phyloP scores from a whole-genome alignment of 2,888 invertebrate genomes.

The Lysandra coridon region DNA sequence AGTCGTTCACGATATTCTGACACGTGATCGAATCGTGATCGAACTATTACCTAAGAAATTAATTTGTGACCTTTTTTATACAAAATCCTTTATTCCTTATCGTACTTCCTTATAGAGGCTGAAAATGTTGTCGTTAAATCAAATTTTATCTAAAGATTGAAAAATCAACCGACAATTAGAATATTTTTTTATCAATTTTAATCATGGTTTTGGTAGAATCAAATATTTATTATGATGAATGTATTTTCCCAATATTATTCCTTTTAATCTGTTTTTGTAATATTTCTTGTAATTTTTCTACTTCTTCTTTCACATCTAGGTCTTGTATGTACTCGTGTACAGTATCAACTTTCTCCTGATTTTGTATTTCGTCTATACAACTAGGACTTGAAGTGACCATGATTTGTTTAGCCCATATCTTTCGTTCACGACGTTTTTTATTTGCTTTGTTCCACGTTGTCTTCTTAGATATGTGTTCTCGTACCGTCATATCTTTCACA shows the following conservation, averaged over 20 bases:
- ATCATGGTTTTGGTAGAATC: neutral
- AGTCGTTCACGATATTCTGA: too few relatives aligned
- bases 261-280: neutral
- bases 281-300: neutral
- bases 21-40: too few relatives aligned
- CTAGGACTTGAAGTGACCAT: neutral
- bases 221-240: neutral
- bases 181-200: neutral
- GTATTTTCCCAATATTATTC: neutral
- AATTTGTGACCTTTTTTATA: neutral
- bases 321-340: neutral
- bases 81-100: neutral
- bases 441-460: slow-evolving; percentile 37
- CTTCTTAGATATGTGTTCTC: slow-evolving; percentile 42
- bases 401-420: neutral
- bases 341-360: neutral
- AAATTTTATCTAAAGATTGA: neutral
- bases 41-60: neutral
- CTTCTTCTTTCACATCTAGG: neutral
- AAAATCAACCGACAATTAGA: neutral
- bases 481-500: slow-evolving; percentile 42
- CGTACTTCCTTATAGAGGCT: neutral
- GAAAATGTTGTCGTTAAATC: neutral
- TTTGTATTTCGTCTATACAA: neutral
- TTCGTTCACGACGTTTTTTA: slow-evolving; percentile 19